Evolutionary conservation across 2,888 invertebrate species (phyloP), one percentile per base, ranked within the genome.

Genomic region (Clusia tigrina): DNA sequence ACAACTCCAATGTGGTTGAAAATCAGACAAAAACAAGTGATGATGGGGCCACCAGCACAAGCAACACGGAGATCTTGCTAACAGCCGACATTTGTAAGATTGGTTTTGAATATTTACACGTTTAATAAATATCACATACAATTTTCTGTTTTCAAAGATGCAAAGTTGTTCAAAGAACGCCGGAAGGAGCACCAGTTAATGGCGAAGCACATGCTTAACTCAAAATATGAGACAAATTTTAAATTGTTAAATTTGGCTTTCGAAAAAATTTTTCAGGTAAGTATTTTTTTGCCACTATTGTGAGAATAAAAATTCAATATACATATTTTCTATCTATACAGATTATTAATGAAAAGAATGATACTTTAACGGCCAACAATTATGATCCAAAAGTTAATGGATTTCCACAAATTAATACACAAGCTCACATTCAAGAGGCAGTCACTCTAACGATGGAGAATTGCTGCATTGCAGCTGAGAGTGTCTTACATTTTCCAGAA

Each of bases 401-500:
- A 0, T 74, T 73, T 57, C 68, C 71, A 0, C 23, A 59, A 25
- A 46, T n/a, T 1, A 63, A 70, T 37, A n/a, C n/a, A n/a, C n/a
- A n/a, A n/a, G 56, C 63, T 37, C 32, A 18, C 1, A 32, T 64
- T 3, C 71, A 72, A 32, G 68, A 70, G 54, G 66, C 71, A 15
- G 65, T 72, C 2, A 67, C 65, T 1, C 15, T 67, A 1, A 57
- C 64, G 2, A 37, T 72, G 17, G 74, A 74, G 64, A 71, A 71
- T 26, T 66, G 68, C 17, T 70, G 69, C 10, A 54, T 73, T 2
- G 64, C 67, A 15, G 71, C 69, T 0, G 74, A 74, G 32, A 67
- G 71, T 6, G 20, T 76, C 2, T 42, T 74, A 18, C 74, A 74
- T 48, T 71, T 74, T 26, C 76, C 73, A 2, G 73, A 76, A 25